Percentiles rank a stretch among this genome's conserved stretches.
phyloP scores from a whole-genome alignment of 2,797 vertebrate genomes.

The Acridotheres tristis region DNA sequence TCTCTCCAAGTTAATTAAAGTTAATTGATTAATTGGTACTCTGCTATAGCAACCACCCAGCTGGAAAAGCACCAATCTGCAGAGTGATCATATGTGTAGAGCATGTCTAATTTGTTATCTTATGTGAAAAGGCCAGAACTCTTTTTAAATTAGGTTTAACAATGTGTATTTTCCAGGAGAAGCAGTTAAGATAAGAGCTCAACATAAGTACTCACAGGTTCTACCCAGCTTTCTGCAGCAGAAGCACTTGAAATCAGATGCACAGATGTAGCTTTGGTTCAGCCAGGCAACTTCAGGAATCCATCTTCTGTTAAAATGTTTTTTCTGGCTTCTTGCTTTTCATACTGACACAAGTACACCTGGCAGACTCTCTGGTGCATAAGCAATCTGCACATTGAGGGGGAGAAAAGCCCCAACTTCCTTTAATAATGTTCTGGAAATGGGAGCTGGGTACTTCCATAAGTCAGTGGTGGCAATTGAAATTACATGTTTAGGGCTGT shows the following conservation, averaged over 20 bases:
- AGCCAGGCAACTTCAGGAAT: not conserved
- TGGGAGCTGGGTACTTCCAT: accelerated
- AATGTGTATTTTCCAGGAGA: not conserved
- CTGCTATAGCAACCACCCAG: not conserved
- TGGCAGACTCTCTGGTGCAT: not conserved
- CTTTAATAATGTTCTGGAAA: not conserved
- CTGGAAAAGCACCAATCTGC: not conserved
- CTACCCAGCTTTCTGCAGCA: not conserved
- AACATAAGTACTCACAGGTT: not conserved
- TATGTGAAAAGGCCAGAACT: not conserved
- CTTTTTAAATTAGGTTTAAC: not conserved
- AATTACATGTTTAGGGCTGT: not conserved
- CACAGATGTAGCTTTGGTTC: not conserved
- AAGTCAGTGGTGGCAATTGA: not conserved
- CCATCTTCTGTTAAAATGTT: not conserved
- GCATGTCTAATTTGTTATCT: not conserved
- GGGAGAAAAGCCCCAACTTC: not conserved
- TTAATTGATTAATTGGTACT: conserved; percentile 4
- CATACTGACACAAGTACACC: not conserved
- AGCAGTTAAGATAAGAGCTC: not conserved
- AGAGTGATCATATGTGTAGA: not conserved
- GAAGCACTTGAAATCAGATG: not conserved
- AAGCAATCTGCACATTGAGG: not conserved
- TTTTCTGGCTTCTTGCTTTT: not conserved
- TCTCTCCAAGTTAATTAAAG: conserved; percentile 16